phyloP scores from a whole-genome alignment of 2,113 vertebrate genomes.

The Microtus oregoni region DNA sequence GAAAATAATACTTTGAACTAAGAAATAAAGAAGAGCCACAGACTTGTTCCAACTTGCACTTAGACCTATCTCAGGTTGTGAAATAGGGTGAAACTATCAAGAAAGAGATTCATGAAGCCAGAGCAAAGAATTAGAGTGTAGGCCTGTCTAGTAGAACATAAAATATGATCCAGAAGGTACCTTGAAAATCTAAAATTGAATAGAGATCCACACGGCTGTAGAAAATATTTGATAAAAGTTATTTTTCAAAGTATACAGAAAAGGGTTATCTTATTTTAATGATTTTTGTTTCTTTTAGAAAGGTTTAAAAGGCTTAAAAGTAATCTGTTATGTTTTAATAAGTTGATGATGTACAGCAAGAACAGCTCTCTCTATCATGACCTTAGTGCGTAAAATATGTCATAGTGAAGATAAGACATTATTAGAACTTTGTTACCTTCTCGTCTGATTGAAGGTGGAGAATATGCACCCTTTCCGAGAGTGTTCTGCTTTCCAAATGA shows the following conservation, averaged over 20 bases:
- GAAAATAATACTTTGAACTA: background rate
- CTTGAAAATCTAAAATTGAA: background rate
- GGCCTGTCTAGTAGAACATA: background rate
- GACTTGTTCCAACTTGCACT: background rate
- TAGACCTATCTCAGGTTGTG: background rate
- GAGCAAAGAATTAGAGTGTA: background rate
- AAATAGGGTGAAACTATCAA: rapidly evolving
- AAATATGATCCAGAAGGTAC: background rate
- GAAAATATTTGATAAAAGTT: background rate
- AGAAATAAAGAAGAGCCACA: background rate
- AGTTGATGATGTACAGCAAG: background rate
- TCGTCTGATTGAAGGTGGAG: background rate
- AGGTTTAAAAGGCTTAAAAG: background rate
- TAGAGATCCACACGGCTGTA: background rate
- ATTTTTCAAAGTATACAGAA: background rate
- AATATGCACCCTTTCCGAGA: background rate
- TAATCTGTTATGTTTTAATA: background rate
- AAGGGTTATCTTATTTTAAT: background rate
- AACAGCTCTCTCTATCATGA: background rate
- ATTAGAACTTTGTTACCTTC: background rate
- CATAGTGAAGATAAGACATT: background rate
- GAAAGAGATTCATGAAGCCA: background rate
- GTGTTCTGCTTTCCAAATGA: background rate
- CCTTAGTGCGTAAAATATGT: background rate
- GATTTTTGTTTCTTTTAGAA: background rate